Base-by-base conservation (phyloP, 2,113 vertebrate species). In the Colistium nudipinnis region DNA sequence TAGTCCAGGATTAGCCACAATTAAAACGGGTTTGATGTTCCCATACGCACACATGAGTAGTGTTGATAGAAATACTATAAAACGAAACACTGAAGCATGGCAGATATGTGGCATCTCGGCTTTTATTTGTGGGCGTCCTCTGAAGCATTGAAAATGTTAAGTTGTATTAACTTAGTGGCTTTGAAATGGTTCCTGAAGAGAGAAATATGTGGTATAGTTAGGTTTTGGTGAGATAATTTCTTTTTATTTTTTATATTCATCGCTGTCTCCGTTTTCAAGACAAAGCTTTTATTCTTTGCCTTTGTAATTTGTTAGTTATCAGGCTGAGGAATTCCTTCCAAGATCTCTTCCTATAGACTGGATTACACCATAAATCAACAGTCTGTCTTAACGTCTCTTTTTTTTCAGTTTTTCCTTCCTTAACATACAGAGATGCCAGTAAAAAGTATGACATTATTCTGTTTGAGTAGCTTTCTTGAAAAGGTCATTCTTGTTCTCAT, bases 21-120 rank as follows among this genome's bases (percentile, higher is more conserved):
- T 85, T 73, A 84, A 70, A 84, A 66, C 39, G 54, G 81, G 72
- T 83, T 81, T 81, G 85, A 88, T 87, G 79, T 79, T 69, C 38
- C 27, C 57, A 61, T 69, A 49, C 69, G 64, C 7, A 64, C 52
- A 62, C 53, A 66, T 22, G 22, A 44, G 24, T 3, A 17, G 19
- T 52, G 5, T 20, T 62, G 36, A 39, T 14, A 16, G 31, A 33
- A 33, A 33, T 9, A 33, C 35, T 22, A 22, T 0, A 3, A 57
- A 27, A 74, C 25, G 25, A 54, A 41, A 44, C 56, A 33, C 19
- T 33, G 38, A 45, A 25, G 31, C 48, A n/a, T 1, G 16, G 13
- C 31, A 24, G 28, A 69, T 36, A 6, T 33, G 44, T 1, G 19
- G 20, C 39, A 62, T 65, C 17, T 63, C 13, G 13, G 6, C 20